Percentiles rank a stretch among this genome's conserved stretches.
phyloP scores from a whole-genome alignment of 2,888 invertebrate species.

The Ceramica pisi region DNA sequence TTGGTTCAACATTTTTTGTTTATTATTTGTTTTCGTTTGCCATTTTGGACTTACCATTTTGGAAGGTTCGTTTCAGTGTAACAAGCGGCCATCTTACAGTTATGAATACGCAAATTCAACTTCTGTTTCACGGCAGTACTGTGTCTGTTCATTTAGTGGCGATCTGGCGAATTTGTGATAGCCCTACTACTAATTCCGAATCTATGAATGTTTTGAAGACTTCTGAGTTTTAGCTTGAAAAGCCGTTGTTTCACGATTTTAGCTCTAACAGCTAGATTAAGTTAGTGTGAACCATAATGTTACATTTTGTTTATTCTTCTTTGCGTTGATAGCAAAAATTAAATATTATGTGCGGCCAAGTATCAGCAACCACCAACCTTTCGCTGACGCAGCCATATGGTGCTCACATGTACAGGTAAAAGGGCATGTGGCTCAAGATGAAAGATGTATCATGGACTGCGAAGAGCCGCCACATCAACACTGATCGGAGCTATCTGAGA shows the following conservation, averaged over 20 bases:
- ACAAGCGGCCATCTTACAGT: conserved; percentile 72
- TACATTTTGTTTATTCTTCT: no score
- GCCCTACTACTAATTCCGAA: conserved; percentile 21
- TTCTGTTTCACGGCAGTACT: conserved; percentile 73
- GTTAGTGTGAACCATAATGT: no score
- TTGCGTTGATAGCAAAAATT: no score
- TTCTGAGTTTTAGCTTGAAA: neutral
- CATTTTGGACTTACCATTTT: neutral
- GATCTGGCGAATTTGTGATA: conserved; percentile 71
- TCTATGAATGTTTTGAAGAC: conserved; percentile 34
- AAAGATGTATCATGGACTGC: no score
- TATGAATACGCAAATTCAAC: conserved; percentile 85
- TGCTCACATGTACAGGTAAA: no score
- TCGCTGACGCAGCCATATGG: no score
- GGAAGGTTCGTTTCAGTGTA: conserved; percentile 65
- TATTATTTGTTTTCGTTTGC: neutral
- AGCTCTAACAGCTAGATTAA: neutral
- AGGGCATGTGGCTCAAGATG: no score
- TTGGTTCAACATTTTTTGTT: neutral
- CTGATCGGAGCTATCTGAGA: no score
- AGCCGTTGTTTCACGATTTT: neutral
- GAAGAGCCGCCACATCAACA: no score
- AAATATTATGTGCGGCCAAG: no score
- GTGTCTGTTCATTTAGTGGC: conserved; percentile 76
- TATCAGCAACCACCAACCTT: no score